These are phyloP conservation scores for Cerastoderma edule DNA, from an alignment of 2,888 invertebrate species.

Conservation along the genomic window DNA sequence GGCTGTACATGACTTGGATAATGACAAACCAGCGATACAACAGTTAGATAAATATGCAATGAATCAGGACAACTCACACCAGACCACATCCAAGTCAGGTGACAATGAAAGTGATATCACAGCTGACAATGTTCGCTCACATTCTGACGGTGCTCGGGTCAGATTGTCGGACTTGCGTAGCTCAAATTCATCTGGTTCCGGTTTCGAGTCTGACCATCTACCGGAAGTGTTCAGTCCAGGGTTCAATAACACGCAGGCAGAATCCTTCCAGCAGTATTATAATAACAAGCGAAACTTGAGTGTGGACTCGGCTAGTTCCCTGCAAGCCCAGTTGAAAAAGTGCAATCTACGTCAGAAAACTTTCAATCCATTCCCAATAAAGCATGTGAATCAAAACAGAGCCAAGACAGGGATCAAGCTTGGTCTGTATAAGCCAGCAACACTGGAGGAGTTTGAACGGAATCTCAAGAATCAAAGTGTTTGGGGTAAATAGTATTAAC, in stretches of 20 bases:
- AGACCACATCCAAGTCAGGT: too few species aligned
- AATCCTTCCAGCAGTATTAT: constrained; percentile 61
- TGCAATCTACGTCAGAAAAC: constrained; percentile 62
- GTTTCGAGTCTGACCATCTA: constrained; percentile 15
- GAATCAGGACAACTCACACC: too few species aligned
- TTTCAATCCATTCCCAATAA: constrained; percentile 81
- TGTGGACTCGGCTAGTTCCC: constrained; percentile 28
- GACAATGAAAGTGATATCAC: neutral
- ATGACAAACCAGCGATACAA: too few species aligned
- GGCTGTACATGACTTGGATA: too few species aligned
- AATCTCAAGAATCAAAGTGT: constrained; percentile 62
- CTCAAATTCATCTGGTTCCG: constrained; percentile 28
- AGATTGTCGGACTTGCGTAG: constrained; percentile 2
- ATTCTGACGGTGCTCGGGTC: constrained; percentile 11
- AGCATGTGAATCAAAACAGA: constrained; percentile 79
- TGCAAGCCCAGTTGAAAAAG: constrained; percentile 43
- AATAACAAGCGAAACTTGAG: constrained; percentile 56
- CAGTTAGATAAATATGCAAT: too few species aligned
- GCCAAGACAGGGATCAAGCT: constrained; percentile 80
- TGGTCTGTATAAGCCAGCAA: constrained; percentile 80
- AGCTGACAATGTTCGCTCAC: constrained; percentile 11
- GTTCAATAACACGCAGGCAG: constrained; percentile 24
- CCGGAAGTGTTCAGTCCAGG: constrained; percentile 31
- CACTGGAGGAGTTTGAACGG: constrained; percentile 68
- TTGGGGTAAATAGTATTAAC: constrained; percentile 62